These are phyloP conservation scores for Strigops habroptila DNA, from an alignment of 2,113 vertebrate genomes.

Conservation along the genomic window DNA sequence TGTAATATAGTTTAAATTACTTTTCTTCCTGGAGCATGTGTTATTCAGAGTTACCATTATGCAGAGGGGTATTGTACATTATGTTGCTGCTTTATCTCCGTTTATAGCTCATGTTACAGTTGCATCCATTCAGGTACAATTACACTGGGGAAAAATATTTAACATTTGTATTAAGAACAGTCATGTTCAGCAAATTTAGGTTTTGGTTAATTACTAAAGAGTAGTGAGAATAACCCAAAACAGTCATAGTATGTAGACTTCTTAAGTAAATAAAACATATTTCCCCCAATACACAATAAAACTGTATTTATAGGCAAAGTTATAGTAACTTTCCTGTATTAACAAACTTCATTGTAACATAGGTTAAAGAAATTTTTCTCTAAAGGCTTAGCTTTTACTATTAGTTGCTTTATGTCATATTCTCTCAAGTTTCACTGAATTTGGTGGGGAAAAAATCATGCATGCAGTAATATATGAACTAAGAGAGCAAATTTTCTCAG, in stretches of 20 bases:
- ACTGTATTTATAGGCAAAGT: neutral
- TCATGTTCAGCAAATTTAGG: conserved; percentile 59
- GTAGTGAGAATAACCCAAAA: conserved; percentile 2
- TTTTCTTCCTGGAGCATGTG: conserved; percentile 67
- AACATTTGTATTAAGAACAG: conserved; percentile 61
- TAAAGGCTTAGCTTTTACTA: neutral
- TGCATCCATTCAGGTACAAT: conserved; percentile 67
- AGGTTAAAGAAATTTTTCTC: neutral
- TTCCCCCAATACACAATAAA: neutral
- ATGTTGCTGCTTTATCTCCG: conserved; percentile 71
- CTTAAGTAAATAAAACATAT: conserved; percentile 27
- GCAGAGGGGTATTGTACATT: conserved; percentile 72
- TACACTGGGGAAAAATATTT: conserved; percentile 49
- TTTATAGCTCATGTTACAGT: conserved; percentile 62
- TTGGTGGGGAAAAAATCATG: neutral
- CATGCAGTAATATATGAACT: neutral
- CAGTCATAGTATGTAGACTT: neutral
- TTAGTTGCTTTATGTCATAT: neutral
- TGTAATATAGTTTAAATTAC: conserved; percentile 81
- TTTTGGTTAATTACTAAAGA: conserved; percentile 70
- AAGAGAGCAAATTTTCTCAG: neutral
- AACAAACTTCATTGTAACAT: neutral
- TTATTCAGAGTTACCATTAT: conserved; percentile 74
- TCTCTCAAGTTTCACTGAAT: neutral
- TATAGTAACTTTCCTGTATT: neutral